Conservation (phyloP, 2,113 vertebrate genomes). For the Sterrhoptilus dennistouni region DNA sequence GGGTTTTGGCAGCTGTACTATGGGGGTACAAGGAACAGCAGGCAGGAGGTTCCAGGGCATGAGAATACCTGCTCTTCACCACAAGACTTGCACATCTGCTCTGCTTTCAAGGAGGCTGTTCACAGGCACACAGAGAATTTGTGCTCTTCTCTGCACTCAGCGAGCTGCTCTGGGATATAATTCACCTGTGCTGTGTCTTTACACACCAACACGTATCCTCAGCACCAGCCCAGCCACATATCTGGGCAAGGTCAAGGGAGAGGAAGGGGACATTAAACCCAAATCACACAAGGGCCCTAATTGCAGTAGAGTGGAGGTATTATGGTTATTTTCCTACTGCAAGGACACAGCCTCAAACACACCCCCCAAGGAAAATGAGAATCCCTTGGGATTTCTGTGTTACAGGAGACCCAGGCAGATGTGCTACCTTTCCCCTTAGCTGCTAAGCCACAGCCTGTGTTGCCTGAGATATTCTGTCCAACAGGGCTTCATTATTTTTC, state of each 20-base stretch:
- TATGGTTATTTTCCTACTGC: neutral
- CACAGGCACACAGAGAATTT: neutral
- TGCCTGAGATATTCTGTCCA: neutral
- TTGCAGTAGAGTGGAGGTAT: neutral
- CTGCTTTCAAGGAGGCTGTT: neutral
- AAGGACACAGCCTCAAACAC: neutral
- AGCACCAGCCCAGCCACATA: neutral
- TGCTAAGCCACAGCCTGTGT: neutral
- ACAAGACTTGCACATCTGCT: neutral
- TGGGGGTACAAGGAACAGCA: rapidly evolving
- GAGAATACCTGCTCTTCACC: neutral
- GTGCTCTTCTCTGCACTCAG: neutral
- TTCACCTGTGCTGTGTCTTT: neutral
- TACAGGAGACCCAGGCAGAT: neutral
- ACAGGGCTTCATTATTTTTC: neutral
- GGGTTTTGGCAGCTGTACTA: neutral
- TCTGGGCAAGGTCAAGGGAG: neutral
- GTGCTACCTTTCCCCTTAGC: neutral
- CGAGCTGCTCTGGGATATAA: neutral
- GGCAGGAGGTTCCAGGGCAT: too few species aligned
- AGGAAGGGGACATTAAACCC: neutral
- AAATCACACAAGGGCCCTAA: neutral
- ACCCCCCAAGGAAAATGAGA: rapidly evolving
- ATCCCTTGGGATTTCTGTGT: neutral
- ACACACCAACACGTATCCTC: rapidly evolving